These are phyloP conservation scores for Sebastes umbrosus DNA, from an alignment of 2,797 vertebrate species.

Conservation along the genomic window DNA sequence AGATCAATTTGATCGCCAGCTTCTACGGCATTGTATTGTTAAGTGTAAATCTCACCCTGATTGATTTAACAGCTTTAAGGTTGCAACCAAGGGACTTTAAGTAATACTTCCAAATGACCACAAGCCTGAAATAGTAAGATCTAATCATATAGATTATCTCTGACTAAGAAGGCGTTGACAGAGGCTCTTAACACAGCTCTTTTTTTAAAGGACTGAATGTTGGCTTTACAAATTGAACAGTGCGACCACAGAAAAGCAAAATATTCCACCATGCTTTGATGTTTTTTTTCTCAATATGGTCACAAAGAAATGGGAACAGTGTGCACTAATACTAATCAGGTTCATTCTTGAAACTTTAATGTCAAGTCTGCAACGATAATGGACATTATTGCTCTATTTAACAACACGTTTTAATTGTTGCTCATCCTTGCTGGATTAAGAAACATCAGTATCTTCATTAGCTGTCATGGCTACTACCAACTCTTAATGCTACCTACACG, in stretches of 20 bases:
- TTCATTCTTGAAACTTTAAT: neutral
- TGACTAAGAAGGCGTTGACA: constrained; percentile 13
- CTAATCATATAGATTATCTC: constrained; percentile 49
- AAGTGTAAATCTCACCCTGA: constrained; percentile 25
- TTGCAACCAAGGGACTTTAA: constrained; percentile 21
- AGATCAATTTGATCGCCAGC: neutral
- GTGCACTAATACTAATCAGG: neutral
- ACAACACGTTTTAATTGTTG: neutral
- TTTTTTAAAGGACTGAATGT: neutral
- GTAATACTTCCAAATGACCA: constrained; percentile 42
- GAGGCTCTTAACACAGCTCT: neutral
- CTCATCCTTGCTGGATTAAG: neutral
- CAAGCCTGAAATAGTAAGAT: constrained; percentile 52
- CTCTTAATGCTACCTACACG: neutral
- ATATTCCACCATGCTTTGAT: too few relatives aligned
- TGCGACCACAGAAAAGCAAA: neutral
- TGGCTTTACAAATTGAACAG: neutral
- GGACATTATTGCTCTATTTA: neutral
- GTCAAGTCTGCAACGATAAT: neutral
- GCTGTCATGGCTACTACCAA: neutral
- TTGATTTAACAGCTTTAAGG: constrained; percentile 61
- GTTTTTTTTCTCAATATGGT: neutral
- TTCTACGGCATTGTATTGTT: neutral
- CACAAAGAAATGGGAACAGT: neutral
- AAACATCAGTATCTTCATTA: neutral